Evolutionary conservation across 2,888 invertebrate genomes (phyloP).

Genomic region (Tolmerus cingulatus): DNA sequence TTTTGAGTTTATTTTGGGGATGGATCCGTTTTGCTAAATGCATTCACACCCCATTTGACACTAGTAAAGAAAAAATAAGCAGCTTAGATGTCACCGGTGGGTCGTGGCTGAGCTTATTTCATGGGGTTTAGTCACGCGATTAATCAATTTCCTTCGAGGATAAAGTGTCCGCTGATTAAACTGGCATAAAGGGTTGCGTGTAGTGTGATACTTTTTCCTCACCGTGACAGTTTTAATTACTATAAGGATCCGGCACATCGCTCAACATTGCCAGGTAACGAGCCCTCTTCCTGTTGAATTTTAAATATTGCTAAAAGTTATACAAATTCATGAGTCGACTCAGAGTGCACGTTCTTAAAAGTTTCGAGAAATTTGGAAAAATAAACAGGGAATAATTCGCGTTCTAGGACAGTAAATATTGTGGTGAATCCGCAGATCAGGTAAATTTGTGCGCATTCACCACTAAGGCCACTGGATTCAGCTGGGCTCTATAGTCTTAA

Average conservation of each 20-base stretch:
- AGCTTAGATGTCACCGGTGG: not conserved
- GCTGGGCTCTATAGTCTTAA: not conserved
- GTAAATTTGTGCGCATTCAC: not conserved
- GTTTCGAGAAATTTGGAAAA: not conserved
- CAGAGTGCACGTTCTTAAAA: not conserved
- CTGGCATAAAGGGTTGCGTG: slow-evolving; percentile 32
- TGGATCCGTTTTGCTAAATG: slow-evolving; percentile 4
- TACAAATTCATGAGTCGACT: not conserved
- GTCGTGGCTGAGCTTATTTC: not conserved
- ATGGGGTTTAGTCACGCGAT: slow-evolving; percentile 4
- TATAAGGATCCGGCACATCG: not conserved
- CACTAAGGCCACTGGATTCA: not conserved
- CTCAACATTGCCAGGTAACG: not conserved
- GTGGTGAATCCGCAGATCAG: not conserved
- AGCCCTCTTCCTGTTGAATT: not conserved
- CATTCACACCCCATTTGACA: slow-evolving; percentile 27
- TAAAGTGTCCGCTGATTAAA: slow-evolving; percentile 27
- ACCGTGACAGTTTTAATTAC: slow-evolving; percentile 26
- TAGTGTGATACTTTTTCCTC: not conserved
- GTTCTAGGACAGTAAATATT: not conserved
- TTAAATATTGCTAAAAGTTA: not conserved
- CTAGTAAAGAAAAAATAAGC: not conserved
- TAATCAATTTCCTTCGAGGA: not conserved
- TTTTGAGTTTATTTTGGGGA: not conserved
- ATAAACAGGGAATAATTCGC: not conserved